Evolutionary conservation across 2,797 vertebrate species (phyloP).

Genomic region (Etheostoma nigrum): DNA sequence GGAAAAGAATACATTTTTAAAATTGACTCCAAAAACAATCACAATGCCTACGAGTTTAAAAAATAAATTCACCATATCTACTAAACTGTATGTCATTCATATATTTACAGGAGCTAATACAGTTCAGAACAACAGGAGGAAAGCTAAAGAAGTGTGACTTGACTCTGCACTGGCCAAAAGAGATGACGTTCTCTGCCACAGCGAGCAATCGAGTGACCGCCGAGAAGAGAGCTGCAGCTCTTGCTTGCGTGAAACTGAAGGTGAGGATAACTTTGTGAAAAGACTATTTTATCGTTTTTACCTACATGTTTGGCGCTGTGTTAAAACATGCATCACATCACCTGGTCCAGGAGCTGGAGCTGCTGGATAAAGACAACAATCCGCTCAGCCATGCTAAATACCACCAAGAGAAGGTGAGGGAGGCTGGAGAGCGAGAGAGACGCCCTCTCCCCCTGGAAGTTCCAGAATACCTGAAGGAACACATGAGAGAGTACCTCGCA

Average conservation of each 20-base stretch:
- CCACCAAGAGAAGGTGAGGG: conserved; percentile 86
- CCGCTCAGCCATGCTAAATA: conserved; percentile 94
- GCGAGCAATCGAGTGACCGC: conserved; percentile 87
- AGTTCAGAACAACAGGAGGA: conserved; percentile 87
- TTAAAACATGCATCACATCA: neutral
- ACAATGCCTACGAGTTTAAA: no score
- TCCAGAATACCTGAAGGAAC: conserved; percentile 85
- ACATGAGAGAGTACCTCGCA: conserved; percentile 88
- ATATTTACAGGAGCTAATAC: conserved; percentile 84
- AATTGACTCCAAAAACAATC: no score
- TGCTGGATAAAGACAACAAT: conserved; percentile 92
- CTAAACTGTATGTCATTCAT: neutral
- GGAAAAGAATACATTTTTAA: no score
- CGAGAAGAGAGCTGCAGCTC: conserved; percentile 89
- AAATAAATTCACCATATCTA: no score
- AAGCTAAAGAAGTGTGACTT: conserved; percentile 90
- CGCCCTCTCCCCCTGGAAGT: conserved; percentile 89
- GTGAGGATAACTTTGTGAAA: conserved; percentile 64
- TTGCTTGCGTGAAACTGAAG: conserved; percentile 95
- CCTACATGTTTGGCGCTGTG: neutral
- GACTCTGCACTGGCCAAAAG: conserved; percentile 90
- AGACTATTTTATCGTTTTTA: neutral
- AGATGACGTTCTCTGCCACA: conserved; percentile 90
- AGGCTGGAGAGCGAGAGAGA: conserved; percentile 87
- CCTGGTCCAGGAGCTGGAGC: conserved; percentile 87